Base-by-base conservation (phyloP, 2,888 invertebrate species). In the Drosophila kanekoi region DNA sequence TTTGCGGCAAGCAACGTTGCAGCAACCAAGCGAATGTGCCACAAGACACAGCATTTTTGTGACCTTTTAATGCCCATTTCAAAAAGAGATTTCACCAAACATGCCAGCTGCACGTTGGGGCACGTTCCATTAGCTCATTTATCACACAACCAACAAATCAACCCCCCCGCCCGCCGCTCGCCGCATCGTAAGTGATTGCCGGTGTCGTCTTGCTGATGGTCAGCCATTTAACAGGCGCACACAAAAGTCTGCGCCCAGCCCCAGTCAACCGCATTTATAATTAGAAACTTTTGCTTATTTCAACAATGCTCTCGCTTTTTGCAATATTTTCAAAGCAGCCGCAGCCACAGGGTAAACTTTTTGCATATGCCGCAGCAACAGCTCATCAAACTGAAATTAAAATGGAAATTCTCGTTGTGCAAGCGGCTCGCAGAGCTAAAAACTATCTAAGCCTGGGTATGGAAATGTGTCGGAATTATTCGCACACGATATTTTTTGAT, bases 11-110 rank as follows among this genome's bases (percentile, higher is more conserved):
- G 65, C 61, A 59, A 52, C 43, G 41, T 64, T 67, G 64, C 74
- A 51, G 60, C 60, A 61, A 41, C 37, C 52, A 54, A 57, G 58
- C 18, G 67, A 69, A 62, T 56, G 70, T 66, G 68, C 51, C 68
- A 47, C 59, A 71, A 83, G 87, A 83, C 79, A 86, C 76, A 82
- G 76, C 40, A 8, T 5, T 23, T 18, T 54, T 51, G 56, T 47
- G 58, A 20, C 41, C 69, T 69, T 77, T 67, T 79, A 71, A 82
- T 70, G 63, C 81, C 79, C 68, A 63, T 57, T 58, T 81, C 74
- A 74, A 62, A 81, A 62, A 54, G 70, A 58, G 77, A 69, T 81
- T 28, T 8, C 81, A 71, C 64, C 59, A 62, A 79, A 68, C 60
- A 53, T 63, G 57, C 37, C 11, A 33, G 23, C 13, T 37, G 47